A percentile compares a stretch with the other conserved stretches of the same genome.
phyloP scores from a whole-genome alignment of 2,797 vertebrate species.

The Gadopsis marmoratus region DNA sequence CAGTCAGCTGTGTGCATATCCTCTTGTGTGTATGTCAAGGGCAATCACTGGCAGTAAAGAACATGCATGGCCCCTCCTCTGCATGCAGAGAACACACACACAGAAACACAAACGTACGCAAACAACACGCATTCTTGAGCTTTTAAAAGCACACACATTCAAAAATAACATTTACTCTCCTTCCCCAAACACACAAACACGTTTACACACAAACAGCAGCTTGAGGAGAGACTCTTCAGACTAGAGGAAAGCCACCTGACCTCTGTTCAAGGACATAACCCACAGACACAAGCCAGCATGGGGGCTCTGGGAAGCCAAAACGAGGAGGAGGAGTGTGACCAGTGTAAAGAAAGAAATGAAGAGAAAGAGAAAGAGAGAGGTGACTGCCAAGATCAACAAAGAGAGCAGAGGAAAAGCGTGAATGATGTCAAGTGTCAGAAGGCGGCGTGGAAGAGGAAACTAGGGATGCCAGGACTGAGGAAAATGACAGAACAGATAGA shows the following conservation, averaged over 20 bases:
- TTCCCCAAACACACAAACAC: conserved; percentile 18
- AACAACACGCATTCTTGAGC: conserved; percentile 64
- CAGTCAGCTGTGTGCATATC: conserved; percentile 69
- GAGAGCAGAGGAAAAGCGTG: conserved; percentile 55
- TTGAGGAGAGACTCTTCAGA: conserved; percentile 57
- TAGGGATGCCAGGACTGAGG: conserved; percentile 37
- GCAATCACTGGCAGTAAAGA: conserved; percentile 69
- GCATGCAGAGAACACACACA: conserved; percentile 28
- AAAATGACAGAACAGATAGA: conserved; percentile 33
- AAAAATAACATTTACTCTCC: conserved; percentile 51
- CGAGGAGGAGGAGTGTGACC: conserved; percentile 46
- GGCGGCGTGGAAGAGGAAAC: conserved; percentile 43
- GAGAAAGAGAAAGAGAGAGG: conserved; percentile 29
- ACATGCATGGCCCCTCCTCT: conserved; percentile 56
- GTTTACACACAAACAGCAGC: conserved; percentile 22
- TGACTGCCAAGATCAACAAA: conserved; percentile 65
- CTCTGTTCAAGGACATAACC: conserved; percentile 75
- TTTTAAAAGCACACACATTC: conserved; percentile 36
- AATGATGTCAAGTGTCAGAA: conserved; percentile 71
- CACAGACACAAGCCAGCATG: conserved; percentile 62
- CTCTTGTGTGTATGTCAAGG: conserved; percentile 75
- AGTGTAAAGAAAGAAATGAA: conserved; percentile 50
- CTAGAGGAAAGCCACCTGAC: conserved; percentile 70
- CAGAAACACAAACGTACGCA: conserved; percentile 17
- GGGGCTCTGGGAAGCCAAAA: conserved; percentile 56